These are phyloP conservation scores for Podiceps cristatus DNA, from an alignment of 2,113 vertebrate genomes.

Conservation along the genomic window DNA sequence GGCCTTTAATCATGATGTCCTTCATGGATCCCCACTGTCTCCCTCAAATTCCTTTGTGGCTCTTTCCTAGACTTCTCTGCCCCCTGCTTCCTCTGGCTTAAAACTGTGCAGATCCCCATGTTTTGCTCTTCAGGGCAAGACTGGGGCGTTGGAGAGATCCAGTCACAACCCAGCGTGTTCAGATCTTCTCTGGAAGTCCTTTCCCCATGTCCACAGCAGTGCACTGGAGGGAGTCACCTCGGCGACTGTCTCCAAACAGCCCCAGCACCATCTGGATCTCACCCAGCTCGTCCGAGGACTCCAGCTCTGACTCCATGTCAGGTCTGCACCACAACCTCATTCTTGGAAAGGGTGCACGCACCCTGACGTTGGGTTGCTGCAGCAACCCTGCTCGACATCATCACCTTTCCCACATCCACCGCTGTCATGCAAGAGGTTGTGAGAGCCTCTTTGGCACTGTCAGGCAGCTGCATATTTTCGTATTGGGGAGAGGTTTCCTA, in stretches of 20 bases:
- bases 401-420: not conserved
- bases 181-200: not conserved
- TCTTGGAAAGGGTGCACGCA: not conserved
- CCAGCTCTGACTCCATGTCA: not conserved
- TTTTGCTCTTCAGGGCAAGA: not conserved
- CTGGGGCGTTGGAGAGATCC: not conserved
- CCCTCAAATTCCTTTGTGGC: not conserved
- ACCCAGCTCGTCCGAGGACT: accelerated
- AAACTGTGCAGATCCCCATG: not conserved
- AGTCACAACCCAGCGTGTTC: not conserved
- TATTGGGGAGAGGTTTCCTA: not conserved
- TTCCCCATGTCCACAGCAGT: not conserved
- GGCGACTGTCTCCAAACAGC: not conserved
- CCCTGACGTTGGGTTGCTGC: not conserved
- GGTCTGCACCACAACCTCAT: not conserved
- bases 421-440: not conserved
- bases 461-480: not conserved
- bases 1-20: not conserved
- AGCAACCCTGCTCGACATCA: constrained; percentile 10
- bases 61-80: not conserved
- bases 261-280: not conserved
- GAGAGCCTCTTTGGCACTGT: not conserved
- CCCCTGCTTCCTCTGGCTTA: not conserved
- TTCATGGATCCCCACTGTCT: not conserved
- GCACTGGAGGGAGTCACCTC: accelerated